Evolutionary conservation across 2,113 vertebrate genomes (phyloP).

Genomic region (Xiphophorus couchianus): DNA sequence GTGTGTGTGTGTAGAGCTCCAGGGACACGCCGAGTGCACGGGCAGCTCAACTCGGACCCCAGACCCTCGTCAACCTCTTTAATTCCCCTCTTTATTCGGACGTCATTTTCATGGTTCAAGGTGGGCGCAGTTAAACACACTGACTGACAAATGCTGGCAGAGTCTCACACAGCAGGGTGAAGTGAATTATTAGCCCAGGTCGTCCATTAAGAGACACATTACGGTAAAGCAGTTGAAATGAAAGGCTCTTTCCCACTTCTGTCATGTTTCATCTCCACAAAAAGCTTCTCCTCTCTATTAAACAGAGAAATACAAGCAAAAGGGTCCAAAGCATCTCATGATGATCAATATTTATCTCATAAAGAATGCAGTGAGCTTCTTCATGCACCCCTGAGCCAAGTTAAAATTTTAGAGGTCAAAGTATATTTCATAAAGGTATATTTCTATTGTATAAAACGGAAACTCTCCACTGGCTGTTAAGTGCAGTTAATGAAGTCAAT

Average conservation of each 20-base stretch:
- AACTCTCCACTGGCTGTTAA: neutral
- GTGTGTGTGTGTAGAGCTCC: constrained; percentile 51
- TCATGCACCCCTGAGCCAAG: constrained; percentile 3
- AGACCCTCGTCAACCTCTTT: constrained; percentile 91
- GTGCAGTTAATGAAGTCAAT: neutral
- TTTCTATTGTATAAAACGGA: neutral
- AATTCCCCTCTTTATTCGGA: constrained; percentile 93
- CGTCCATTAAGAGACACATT: constrained; percentile 42
- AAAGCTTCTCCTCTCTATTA: constrained; percentile 30
- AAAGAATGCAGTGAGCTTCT: constrained; percentile 13
- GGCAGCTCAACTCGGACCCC: constrained; percentile 79
- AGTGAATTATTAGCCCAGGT: constrained; percentile 39
- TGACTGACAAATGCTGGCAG: constrained; percentile 21
- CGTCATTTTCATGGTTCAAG: constrained; percentile 98
- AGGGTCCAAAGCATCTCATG: constrained; percentile 5
- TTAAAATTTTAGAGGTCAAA: constrained; percentile 25
- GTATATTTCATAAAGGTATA: neutral
- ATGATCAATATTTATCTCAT: constrained; percentile 52
- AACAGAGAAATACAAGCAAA: constrained; percentile 32
- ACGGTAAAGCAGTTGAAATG: constrained; percentile 25
- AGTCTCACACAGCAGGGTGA: constrained; percentile 25
- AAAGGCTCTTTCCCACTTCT: constrained; percentile 3
- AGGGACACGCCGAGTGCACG: constrained; percentile 77
- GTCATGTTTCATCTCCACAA: constrained; percentile 33
- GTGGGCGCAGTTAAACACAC: constrained; percentile 68